These are phyloP conservation scores for Arctocebus calabarensis DNA, from an alignment of 2,797 vertebrate species.

Conservation along the genomic window DNA sequence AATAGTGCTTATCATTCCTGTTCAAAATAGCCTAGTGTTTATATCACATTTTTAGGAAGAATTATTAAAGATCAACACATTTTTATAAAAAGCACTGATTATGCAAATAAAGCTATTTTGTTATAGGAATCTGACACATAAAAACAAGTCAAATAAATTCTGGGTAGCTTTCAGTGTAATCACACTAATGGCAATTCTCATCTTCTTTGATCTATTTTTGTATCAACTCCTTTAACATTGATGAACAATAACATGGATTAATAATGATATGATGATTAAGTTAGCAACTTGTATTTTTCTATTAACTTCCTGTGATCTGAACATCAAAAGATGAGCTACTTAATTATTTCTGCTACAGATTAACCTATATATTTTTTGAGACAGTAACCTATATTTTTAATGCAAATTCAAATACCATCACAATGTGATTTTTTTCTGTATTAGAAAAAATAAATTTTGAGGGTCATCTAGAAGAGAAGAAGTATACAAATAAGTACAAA, in stretches of 20 bases:
- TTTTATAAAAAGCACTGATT: constrained; percentile 47
- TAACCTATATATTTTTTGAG: neutral
- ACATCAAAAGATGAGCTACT: neutral
- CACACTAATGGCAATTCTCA: constrained; percentile 47
- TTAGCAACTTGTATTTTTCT: constrained; percentile 29
- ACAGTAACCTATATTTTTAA: neutral
- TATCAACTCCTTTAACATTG: constrained; percentile 30
- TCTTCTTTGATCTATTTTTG: constrained; percentile 58
- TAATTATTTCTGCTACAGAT: constrained; percentile 14
- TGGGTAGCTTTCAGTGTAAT: neutral
- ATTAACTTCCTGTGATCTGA: constrained; percentile 21
- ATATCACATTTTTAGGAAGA: constrained; percentile 27
- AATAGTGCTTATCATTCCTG: neutral
- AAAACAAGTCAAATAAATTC: constrained; percentile 44
- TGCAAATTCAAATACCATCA: neutral
- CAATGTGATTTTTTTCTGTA: neutral
- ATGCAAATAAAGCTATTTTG: constrained; percentile 54
- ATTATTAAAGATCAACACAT: neutral
- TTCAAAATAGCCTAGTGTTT: neutral
- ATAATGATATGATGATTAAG: constrained; percentile 59
- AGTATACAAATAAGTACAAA: neutral
- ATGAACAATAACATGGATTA: constrained; percentile 50
- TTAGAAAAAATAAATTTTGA: constrained; percentile 36
- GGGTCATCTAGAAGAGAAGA: neutral
- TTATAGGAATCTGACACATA: neutral